Percentiles rank a stretch among this genome's conserved stretches.
These are phyloP conservation scores for Heterochromis multidens DNA, from an alignment of 2,113 vertebrate species.

Conservation along the genomic window DNA sequence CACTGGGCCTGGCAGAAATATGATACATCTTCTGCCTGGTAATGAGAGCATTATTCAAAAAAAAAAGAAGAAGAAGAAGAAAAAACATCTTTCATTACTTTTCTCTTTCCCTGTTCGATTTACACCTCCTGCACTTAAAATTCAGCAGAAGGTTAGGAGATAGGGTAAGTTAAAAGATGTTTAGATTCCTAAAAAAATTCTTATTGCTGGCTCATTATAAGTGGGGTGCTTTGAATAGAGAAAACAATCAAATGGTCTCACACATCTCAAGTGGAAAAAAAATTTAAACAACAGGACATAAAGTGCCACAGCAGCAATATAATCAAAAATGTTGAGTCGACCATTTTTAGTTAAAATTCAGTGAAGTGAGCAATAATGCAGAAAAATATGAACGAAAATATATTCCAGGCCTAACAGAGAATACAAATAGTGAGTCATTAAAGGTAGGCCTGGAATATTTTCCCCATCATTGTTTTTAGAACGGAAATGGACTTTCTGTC, in stretches of 20 bases:
- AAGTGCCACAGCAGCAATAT: neutral
- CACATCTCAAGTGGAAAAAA: neutral
- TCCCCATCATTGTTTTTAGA: neutral
- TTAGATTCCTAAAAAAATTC: neutral
- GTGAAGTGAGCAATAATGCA: neutral
- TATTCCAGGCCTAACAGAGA: neutral
- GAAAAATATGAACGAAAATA: neutral
- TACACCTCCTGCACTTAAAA: constrained; percentile 20
- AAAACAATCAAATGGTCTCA: constrained; percentile 2
- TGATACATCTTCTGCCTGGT: constrained; percentile 28
- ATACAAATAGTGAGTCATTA: neutral
- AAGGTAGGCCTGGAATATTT: neutral
- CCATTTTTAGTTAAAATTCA: neutral
- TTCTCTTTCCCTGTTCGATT: constrained; percentile 3
- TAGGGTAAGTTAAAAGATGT: neutral
- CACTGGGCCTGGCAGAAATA: constrained; percentile 25
- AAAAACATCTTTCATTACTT: constrained; percentile 22
- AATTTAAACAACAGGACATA: neutral
- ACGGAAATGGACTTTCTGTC: neutral
- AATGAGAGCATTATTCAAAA: constrained; percentile 35
- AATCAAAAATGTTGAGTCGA: neutral
- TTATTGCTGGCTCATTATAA: neutral
- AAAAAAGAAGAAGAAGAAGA: neutral
- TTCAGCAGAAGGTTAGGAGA: neutral
- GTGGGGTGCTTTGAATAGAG: neutral